Base-by-base conservation (phyloP, 2,888 invertebrate genomes). In the Megastigmus dorsalis region DNA sequence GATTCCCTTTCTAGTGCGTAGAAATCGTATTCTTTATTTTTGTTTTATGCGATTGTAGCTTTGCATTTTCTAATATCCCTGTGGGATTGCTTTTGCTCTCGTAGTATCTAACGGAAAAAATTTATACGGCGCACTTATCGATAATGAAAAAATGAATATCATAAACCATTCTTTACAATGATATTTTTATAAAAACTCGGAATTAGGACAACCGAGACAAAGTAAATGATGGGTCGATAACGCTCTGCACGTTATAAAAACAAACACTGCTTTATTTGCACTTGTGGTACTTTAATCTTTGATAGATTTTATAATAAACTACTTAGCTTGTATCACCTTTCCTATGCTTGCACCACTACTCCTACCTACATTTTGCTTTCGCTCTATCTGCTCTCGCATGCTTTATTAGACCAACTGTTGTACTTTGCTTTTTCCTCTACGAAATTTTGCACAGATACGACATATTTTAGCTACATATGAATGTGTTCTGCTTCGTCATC, bases 241-340 rank as follows among this genome's bases (percentile, higher is more conserved):
- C 43, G 62, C 41, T 52, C 43, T 72, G 67, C 67, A 62, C 60
- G 33, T 55, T 70, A 43, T 9, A 54, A 41, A 62, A 57, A 48
- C 18, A 63, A 54, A 66, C 18, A 60, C 54, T 54, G 55, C 66
- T 70, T 70, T 20, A 26, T 10, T 26, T 70, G 70, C 70, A 66
- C 55, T 73, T 76, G 69, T 66, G 60, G 55, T 66, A 70, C 65
- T 73, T 60, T 66, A 66, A 60, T 68, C 59, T 65, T 69, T 62
- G 23, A 73, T 69, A 73, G 75, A 73, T 76, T 73, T 73, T 73
- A 69, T 45, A 76, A 76, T 76, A 76, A 76, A 76, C 75, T 76
- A 43, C 67, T 75, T 72, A 62, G 72, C 76, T 73, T 63, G 33
- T 48, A 67, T 38, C 30, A 54, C 75, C 75, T 71, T 41, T 67